Conservation (phyloP, 2,113 vertebrate genomes). For the Festucalex cinctus region DNA sequence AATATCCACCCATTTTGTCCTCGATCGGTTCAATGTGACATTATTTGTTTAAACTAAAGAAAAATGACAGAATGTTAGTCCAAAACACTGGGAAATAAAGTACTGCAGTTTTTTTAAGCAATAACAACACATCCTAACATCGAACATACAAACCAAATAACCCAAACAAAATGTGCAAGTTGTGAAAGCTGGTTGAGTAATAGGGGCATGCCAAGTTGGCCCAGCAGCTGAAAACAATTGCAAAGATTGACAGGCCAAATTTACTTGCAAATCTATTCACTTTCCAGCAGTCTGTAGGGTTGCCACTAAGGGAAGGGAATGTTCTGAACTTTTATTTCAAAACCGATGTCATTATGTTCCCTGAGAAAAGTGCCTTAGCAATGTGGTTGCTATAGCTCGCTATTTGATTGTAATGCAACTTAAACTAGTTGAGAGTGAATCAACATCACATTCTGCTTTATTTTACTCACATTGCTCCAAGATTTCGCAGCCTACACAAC, state of each 20-base stretch:
- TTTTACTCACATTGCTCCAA: neutral
- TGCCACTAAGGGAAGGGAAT: neutral
- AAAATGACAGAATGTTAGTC: neutral
- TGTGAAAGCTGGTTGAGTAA: neutral
- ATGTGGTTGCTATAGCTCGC: neutral
- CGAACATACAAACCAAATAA: neutral
- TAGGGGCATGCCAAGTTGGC: neutral
- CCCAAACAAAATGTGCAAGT: neutral
- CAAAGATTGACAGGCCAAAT: too few relatives aligned
- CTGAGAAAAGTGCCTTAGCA: neutral
- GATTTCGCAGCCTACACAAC: neutral
- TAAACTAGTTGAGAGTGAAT: neutral
- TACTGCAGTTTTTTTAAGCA: neutral
- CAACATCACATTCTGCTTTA: neutral
- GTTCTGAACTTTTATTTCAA: neutral
- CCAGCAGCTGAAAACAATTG: too few relatives aligned
- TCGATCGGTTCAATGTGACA: neutral
- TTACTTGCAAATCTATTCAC: neutral
- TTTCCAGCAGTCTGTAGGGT: neutral
- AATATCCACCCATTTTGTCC: neutral
- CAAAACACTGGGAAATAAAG: neutral
- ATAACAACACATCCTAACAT: neutral
- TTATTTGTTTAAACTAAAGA: neutral
- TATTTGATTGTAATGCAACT: neutral
- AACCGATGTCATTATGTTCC: neutral